phyloP scores from a whole-genome alignment of 2,888 invertebrate species.

The Aspidapion aeneum region DNA sequence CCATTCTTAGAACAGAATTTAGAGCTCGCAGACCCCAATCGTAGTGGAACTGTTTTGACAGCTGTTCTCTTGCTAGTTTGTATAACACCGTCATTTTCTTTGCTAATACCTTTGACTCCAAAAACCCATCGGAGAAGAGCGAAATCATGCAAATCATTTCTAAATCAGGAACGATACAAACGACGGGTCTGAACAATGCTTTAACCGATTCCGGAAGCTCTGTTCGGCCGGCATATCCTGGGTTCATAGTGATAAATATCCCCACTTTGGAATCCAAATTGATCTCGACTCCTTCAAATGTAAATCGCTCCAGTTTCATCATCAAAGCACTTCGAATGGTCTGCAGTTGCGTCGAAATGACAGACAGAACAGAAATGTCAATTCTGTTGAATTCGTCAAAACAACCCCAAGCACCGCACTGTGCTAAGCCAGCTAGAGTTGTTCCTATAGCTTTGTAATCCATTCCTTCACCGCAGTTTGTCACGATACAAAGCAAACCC shows the following conservation, averaged over 20 bases:
- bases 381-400: constrained; percentile 95
- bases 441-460: constrained; percentile 80
- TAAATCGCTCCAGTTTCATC: constrained; percentile 69
- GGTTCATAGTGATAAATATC: constrained; percentile 95
- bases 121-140: constrained; percentile 88
- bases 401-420: constrained; percentile 94
- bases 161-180: constrained; percentile 87
- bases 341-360: constrained; percentile 89
- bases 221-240: constrained; percentile 88
- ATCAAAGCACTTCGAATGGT: constrained; percentile 83
- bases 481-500: constrained; percentile 77
- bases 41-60: constrained; percentile 91
- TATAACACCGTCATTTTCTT: constrained; percentile 94
- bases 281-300: constrained; percentile 65
- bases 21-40: constrained; percentile 90
- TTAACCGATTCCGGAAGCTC: constrained; percentile 92
- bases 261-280: constrained; percentile 80
- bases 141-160: constrained; percentile 92
- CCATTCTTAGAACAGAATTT: constrained; percentile 90
- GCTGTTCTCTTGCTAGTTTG: constrained; percentile 78
- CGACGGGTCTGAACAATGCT: constrained; percentile 86
- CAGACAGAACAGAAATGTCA: constrained; percentile 87
- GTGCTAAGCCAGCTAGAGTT: constrained; percentile 72
- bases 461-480: constrained; percentile 94
- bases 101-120: constrained; percentile 84